A percentile compares a stretch with the other conserved stretches of the same genome.
These are phyloP conservation scores for Phacellophora camtschatica DNA, from an alignment of 30 jellyfish, hydroid and myxozoan species.

Conservation along the genomic window DNA sequence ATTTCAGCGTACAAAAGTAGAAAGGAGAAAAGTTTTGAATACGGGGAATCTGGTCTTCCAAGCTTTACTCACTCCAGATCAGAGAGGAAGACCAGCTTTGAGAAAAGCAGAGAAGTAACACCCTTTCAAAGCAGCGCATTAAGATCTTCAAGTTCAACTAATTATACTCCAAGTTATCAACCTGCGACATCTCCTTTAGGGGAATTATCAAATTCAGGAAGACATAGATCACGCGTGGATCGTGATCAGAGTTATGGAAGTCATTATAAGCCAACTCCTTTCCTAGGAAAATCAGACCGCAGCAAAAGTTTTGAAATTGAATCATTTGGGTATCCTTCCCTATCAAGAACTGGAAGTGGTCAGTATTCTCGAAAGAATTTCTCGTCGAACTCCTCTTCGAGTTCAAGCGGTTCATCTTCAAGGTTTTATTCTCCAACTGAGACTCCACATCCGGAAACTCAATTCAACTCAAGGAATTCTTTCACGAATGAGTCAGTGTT, in stretches of 20 bases:
- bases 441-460: constrained; percentile 5
- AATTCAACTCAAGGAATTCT: not conserved
- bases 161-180: not conserved
- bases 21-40: constrained; percentile 59
- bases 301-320: constrained; percentile 59
- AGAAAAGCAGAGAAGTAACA: not conserved
- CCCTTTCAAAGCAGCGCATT: constrained; percentile 30
- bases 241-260: constrained; percentile 10
- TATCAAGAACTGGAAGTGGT: constrained; percentile 54
- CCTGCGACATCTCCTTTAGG: not conserved
- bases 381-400: not conserved
- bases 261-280: not conserved
- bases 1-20: constrained; percentile 61
- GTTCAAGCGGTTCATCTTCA: constrained; percentile 43
- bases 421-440: constrained; percentile 15
- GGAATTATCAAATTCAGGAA: not conserved
- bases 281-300: constrained; percentile 12
- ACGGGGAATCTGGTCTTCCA: constrained; percentile 20
- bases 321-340: constrained; percentile 1
- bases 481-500: not conserved
- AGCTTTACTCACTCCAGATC: not conserved
- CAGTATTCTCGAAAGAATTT: constrained; percentile 26
- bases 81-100: constrained; percentile 52
- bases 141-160: constrained; percentile 13
- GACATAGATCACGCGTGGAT: not conserved